Evolutionary conservation across 2,113 vertebrate genomes (phyloP).

Genomic region (Danio rerio): DNA sequence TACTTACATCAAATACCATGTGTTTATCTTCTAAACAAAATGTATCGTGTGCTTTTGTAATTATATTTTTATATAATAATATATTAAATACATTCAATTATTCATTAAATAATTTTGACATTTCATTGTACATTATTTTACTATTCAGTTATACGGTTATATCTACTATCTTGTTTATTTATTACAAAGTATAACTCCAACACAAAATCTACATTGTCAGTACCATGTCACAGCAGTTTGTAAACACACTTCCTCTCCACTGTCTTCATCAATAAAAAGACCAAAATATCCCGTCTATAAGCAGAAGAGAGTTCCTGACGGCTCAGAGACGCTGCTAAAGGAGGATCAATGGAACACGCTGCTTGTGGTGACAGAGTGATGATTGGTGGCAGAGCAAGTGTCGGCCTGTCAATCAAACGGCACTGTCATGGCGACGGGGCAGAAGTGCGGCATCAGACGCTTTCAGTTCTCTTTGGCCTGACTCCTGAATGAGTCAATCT

Average conservation of each 20-base stretch:
- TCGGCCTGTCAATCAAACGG: constrained; percentile 69
- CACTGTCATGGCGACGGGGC: constrained; percentile 64
- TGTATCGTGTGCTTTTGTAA: too few species aligned
- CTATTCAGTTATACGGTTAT: too few species aligned
- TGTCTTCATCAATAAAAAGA: constrained; percentile 7
- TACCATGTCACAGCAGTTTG: background rate
- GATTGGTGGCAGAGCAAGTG: constrained; percentile 66
- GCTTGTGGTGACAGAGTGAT: constrained; percentile 53
- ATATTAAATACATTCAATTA: too few species aligned
- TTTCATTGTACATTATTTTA: too few species aligned
- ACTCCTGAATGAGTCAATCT: constrained; percentile 32
- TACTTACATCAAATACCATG: too few species aligned
- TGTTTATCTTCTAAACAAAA: too few species aligned
- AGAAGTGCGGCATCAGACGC: constrained; percentile 56
- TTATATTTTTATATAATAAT: too few species aligned
- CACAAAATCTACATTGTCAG: background rate
- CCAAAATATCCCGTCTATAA: background rate
- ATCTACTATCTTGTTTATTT: background rate
- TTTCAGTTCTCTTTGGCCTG: constrained; percentile 42
- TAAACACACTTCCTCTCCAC: background rate
- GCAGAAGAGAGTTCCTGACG: constrained; percentile 17
- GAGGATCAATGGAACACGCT: constrained; percentile 37
- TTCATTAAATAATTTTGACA: too few species aligned
- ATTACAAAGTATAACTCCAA: background rate
- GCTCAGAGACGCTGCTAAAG: constrained; percentile 22